These are phyloP conservation scores for Halisarca cf. caerulea DNA, from an alignment of 37 sponge, comb jelly and placozoan species.

Conservation along the genomic window DNA sequence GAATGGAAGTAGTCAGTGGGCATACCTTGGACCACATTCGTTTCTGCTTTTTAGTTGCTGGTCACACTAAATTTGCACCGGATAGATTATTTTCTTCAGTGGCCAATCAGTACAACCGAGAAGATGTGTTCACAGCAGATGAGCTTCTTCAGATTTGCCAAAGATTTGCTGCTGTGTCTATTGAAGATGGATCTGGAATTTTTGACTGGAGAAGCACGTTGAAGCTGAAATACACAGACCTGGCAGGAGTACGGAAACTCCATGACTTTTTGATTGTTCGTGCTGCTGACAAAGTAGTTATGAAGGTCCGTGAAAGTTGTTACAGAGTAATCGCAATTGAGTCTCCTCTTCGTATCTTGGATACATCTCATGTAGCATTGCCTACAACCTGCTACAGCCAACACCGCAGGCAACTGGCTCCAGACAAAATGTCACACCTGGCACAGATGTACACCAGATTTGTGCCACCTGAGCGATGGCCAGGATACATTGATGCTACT, in stretches of 20 bases:
- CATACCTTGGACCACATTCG: background rate
- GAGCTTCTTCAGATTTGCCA: background rate
- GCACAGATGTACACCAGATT: background rate
- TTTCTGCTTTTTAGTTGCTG: constrained; percentile 7
- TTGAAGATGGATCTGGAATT: background rate
- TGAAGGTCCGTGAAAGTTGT: background rate
- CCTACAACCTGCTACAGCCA: background rate
- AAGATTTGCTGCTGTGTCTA: background rate
- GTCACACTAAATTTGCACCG: background rate
- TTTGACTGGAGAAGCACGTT: constrained; percentile 7
- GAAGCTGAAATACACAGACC: background rate
- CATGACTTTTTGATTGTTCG: background rate
- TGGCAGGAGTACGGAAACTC: constrained; percentile 10
- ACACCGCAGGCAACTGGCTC: background rate
- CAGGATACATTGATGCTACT: background rate
- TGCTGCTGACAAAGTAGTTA: background rate
- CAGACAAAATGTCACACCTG: background rate
- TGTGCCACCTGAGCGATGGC: constrained; percentile 1
- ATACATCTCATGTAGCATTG: background rate
- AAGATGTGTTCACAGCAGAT: constrained; percentile 5
- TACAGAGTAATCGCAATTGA: background rate
- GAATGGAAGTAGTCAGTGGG: constrained; percentile 32
- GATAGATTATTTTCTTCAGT: background rate
- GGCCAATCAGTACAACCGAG: background rate
- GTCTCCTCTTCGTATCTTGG: background rate